phyloP scores from a whole-genome alignment of 2,888 invertebrate genomes.

The Eristalinus aeneus region DNA sequence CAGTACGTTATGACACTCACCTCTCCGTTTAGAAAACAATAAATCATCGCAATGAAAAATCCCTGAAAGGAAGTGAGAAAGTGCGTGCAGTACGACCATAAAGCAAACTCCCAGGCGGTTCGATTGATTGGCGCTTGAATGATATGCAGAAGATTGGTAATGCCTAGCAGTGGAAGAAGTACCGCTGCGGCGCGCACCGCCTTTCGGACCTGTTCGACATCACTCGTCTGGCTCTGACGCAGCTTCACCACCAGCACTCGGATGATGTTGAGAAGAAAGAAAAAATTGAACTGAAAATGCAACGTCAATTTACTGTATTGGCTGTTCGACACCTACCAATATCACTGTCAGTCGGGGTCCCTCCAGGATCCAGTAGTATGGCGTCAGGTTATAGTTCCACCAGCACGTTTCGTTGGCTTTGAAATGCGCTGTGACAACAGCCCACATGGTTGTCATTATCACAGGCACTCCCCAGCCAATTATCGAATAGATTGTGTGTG shows the following conservation, averaged over 20 bases:
- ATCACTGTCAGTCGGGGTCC: conserved; percentile 91
- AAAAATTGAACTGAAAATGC: conserved; percentile 86
- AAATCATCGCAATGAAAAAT: conserved; percentile 89
- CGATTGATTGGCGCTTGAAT: conserved; percentile 86
- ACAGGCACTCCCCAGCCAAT: conserved; percentile 90
- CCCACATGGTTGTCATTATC: conserved; percentile 86
- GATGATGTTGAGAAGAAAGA: conserved; percentile 90
- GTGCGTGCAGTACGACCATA: conserved; percentile 90
- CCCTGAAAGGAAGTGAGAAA: conserved; percentile 93
- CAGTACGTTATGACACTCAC: conserved; percentile 81
- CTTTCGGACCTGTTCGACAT: conserved; percentile 89
- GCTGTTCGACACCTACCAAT: conserved; percentile 83
- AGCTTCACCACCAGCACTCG: conserved; percentile 89
- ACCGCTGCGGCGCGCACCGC: conserved; percentile 90
- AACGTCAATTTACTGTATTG: background rate
- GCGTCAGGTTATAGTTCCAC: conserved; percentile 91
- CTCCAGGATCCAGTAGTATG: conserved; percentile 94
- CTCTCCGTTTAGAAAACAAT: conserved; percentile 92
- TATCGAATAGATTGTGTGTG: conserved; percentile 83
- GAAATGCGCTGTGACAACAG: conserved; percentile 83
- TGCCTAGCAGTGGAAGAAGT: conserved; percentile 89
- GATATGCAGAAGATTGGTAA: conserved; percentile 89
- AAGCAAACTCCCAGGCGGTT: conserved; percentile 86
- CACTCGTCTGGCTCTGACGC: conserved; percentile 87
- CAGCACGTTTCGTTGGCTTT: conserved; percentile 83